Evolutionary conservation across 1,140 invertebrate genomes (phyloP).

Genomic region (Lepidurus packardi): DNA sequence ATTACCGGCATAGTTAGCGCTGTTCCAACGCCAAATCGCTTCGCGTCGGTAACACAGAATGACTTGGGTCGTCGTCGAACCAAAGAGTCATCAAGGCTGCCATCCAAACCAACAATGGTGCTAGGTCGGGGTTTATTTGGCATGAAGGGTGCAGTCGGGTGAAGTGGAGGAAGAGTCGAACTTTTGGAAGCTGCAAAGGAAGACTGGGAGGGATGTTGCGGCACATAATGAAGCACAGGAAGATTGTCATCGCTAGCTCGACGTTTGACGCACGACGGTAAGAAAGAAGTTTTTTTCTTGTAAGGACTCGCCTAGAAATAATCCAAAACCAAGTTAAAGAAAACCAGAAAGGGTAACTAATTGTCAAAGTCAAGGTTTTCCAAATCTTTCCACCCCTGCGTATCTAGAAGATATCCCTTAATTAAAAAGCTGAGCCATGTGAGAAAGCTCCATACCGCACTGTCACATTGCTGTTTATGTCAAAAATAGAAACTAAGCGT

Average conservation of each 20-base stretch:
- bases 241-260: constrained; percentile 39
- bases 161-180: constrained; percentile 45
- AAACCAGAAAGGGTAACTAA: neutral
- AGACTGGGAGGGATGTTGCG: constrained; percentile 66
- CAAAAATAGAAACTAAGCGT: too few relatives aligned
- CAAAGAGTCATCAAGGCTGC: constrained; percentile 50
- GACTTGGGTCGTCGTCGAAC: constrained; percentile 67
- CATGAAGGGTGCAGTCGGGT: constrained; percentile 41
- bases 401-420: too few relatives aligned
- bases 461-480: too few relatives aligned
- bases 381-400: too few relatives aligned
- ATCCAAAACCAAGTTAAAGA: neutral
- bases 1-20: constrained; percentile 8
- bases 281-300: constrained; percentile 53
- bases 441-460: too few relatives aligned
- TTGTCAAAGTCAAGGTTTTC: too few relatives aligned
- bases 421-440: too few relatives aligned
- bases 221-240: constrained; percentile 61
- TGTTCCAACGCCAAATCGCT: constrained; percentile 53
- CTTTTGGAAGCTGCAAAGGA: constrained; percentile 35
- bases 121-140: constrained; percentile 28
- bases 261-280: constrained; percentile 76
- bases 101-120: constrained; percentile 6
- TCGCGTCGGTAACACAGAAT: constrained; percentile 63
- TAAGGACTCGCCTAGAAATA: constrained; percentile 47